A percentile compares a stretch with the other conserved stretches of the same genome.
phyloP scores from a whole-genome alignment of 2,113 vertebrate species.

The Ramphastos sulfuratus region DNA sequence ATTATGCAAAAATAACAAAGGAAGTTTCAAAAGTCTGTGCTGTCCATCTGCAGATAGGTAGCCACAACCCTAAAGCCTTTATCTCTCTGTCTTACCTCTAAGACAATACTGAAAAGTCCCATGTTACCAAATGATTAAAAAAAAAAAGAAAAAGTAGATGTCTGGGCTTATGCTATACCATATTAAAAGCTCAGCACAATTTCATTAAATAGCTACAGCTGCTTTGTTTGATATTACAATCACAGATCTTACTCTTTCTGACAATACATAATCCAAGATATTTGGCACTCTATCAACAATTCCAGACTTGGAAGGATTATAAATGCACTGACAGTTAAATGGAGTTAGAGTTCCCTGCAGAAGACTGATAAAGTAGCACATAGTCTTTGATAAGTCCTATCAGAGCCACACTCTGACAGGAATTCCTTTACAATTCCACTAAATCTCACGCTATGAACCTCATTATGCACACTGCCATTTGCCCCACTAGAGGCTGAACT shows the following conservation, averaged over 20 bases:
- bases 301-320: slow-evolving; percentile 46
- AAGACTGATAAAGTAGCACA: slow-evolving; percentile 49
- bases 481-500: neutral
- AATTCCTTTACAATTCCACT: slow-evolving; percentile 40
- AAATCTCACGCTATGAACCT: slow-evolving; percentile 22
- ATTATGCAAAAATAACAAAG: neutral
- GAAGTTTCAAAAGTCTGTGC: neutral
- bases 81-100: neutral
- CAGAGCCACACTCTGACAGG: slow-evolving; percentile 50
- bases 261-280: slow-evolving; percentile 42
- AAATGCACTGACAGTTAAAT: slow-evolving; percentile 52
- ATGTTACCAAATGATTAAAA: neutral
- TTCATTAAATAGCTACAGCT: slow-evolving; percentile 22
- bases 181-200: slow-evolving; percentile 32
- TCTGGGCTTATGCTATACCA: neutral
- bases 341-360: slow-evolving; percentile 20
- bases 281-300: slow-evolving; percentile 46
- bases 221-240: slow-evolving; percentile 25
- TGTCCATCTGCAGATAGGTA: neutral
- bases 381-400: slow-evolving; percentile 54
- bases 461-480: neutral
- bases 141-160: too few species aligned
- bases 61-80: slow-evolving; percentile 1
- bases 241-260: slow-evolving; percentile 3
- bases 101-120: neutral